phyloP scores from a whole-genome alignment of 2,113 vertebrate species.

The Aythya baeri region DNA sequence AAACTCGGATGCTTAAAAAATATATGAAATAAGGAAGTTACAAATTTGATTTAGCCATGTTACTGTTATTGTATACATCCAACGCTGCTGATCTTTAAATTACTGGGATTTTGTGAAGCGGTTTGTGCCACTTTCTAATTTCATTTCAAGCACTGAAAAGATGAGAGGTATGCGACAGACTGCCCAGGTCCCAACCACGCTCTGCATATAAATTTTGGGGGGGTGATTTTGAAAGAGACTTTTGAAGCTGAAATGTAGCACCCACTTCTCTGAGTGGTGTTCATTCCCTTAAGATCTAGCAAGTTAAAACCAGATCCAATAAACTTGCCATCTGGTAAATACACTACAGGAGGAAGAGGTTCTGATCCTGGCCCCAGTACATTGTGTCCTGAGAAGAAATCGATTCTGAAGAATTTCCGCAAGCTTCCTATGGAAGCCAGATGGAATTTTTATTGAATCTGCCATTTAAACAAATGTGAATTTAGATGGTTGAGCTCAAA shows the following conservation, averaged over 20 bases:
- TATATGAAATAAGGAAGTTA: no score
- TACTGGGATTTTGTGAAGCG: background rate
- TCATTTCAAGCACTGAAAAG: background rate
- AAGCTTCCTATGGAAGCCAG: slow-evolving; percentile 59
- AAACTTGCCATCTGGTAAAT: slow-evolving; percentile 54
- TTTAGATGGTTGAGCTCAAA: background rate
- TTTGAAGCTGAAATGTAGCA: slow-evolving; percentile 33
- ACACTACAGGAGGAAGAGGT: slow-evolving; percentile 37
- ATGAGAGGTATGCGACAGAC: background rate
- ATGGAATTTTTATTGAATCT: slow-evolving; percentile 60
- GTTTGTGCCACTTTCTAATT: background rate
- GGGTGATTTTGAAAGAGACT: slow-evolving; percentile 11
- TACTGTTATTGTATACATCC: background rate
- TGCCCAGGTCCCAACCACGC: background rate
- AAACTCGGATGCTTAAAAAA: background rate
- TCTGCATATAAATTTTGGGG: background rate
- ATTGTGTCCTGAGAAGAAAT: background rate
- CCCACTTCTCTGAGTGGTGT: background rate
- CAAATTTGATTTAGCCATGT: background rate
- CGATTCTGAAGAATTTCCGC: slow-evolving; percentile 15
- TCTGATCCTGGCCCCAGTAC: slow-evolving; percentile 40
- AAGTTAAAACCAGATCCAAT: slow-evolving; percentile 62
- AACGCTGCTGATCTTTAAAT: background rate
- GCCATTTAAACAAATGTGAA: slow-evolving; percentile 41
- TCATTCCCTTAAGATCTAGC: slow-evolving; percentile 19